Evolutionary conservation across 2,888 invertebrate species (phyloP).

Genomic region (Anodontia alba): DNA sequence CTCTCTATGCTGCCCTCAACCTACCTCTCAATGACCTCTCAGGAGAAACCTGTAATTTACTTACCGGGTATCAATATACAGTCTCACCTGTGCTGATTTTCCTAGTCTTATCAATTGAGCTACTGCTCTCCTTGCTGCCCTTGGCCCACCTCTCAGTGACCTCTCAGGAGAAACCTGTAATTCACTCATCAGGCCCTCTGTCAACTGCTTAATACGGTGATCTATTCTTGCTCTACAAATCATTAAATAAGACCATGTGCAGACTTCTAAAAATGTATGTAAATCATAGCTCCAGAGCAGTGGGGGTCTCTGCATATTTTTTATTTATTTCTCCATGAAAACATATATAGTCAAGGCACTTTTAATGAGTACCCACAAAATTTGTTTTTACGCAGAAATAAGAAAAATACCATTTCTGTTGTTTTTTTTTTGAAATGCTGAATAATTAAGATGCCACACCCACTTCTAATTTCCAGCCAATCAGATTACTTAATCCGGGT

Average conservation of each 20-base stretch:
- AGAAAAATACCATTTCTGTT: too few species aligned
- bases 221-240: conserved; percentile 81
- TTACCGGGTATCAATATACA: conserved; percentile 88
- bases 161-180: conserved; percentile 95
- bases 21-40: conserved; percentile 95
- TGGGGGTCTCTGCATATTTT: too few species aligned
- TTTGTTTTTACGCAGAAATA: too few species aligned
- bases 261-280: too few species aligned
- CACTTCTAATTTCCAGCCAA: too few species aligned
- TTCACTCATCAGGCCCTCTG: conserved; percentile 95
- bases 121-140: conserved; percentile 94
- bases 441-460: too few species aligned
- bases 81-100: conserved; percentile 87
- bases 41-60: conserved; percentile 94
- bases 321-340: too few species aligned
- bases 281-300: too few species aligned
- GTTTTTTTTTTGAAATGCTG: too few species aligned
- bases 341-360: too few species aligned
- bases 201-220: conserved; percentile 87
- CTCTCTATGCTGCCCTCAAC: conserved; percentile 93
- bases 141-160: conserved; percentile 93
- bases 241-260: background rate
- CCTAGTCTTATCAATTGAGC: conserved; percentile 92
- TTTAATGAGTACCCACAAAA: too few species aligned
- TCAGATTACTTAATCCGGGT: too few species aligned